These are phyloP conservation scores for Amphiduros pacificus DNA, from an alignment of 2,888 invertebrate species.

Conservation along the genomic window DNA sequence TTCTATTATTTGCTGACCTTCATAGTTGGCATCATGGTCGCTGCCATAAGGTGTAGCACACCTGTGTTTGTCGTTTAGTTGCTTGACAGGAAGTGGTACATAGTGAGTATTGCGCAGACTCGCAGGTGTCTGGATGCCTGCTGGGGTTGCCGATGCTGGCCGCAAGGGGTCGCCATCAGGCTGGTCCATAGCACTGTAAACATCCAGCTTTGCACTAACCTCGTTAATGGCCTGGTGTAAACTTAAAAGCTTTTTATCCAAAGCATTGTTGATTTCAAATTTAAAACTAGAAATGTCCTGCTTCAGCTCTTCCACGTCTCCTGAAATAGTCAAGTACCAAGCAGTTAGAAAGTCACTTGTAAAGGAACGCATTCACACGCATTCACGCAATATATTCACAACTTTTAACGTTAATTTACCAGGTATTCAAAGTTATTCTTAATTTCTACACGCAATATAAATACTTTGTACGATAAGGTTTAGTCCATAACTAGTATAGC, in stretches of 20 bases:
- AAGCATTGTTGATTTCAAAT: conserved; percentile 8
- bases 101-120: too few relatives aligned
- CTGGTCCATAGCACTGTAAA: neutral
- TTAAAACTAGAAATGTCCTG: conserved; percentile 12
- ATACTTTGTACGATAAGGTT: too few relatives aligned
- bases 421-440: neutral
- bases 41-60: too few relatives aligned
- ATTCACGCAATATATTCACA: neutral
- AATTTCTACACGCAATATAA: neutral
- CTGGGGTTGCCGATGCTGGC: too few relatives aligned
- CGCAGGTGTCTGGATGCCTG: too few relatives aligned
- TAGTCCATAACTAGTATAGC: too few relatives aligned
- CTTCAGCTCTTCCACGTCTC: conserved; percentile 13
- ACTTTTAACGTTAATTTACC: neutral
- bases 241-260: neutral
- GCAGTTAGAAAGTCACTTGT: neutral
- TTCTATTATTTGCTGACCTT: too few relatives aligned
- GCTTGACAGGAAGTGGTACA: too few relatives aligned
- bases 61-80: too few relatives aligned
- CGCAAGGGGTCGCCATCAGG: too few relatives aligned
- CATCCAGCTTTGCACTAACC: conserved; percentile 9
- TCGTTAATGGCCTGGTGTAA: conserved; percentile 4
- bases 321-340: neutral
- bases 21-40: too few relatives aligned
- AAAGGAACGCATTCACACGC: neutral